Percentiles rank a stretch among this genome's conserved stretches.
These are phyloP conservation scores for Isotomurus palustris DNA, from an alignment of 2,888 invertebrate genomes.

Conservation along the genomic window DNA sequence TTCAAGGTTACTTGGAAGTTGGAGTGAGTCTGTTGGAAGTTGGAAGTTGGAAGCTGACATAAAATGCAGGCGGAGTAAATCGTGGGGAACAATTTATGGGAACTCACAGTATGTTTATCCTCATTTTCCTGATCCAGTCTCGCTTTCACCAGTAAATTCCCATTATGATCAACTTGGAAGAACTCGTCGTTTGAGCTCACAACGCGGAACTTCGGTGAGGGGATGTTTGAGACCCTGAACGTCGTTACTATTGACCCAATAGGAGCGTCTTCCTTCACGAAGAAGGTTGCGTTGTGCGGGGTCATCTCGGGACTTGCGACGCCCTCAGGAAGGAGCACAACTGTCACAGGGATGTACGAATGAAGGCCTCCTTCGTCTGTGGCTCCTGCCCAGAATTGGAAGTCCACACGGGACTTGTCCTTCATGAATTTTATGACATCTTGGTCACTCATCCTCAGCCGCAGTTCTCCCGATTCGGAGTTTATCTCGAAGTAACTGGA, in stretches of 20 bases:
- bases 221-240: constrained; percentile 52
- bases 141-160: constrained; percentile 43
- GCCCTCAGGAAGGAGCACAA: constrained; percentile 42
- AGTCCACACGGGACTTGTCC: constrained; percentile 37
- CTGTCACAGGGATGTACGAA: constrained; percentile 44
- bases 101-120: constrained; percentile 45
- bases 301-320: constrained; percentile 42
- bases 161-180: constrained; percentile 44
- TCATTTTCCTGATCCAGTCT: constrained; percentile 45
- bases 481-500: constrained; percentile 69
- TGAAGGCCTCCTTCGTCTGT: constrained; percentile 45
- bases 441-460: constrained; percentile 51
- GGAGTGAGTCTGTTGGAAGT: not conserved
- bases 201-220: constrained; percentile 52
- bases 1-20: not conserved
- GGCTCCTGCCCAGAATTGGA: constrained; percentile 45
- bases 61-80: not conserved
- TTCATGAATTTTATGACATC: constrained; percentile 41
- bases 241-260: constrained; percentile 50
- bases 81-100: not conserved
- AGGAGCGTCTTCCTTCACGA: constrained; percentile 50
- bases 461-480: constrained; percentile 67
- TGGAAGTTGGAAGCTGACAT: not conserved
- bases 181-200: constrained; percentile 49
- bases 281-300: constrained; percentile 45